Evolutionary conservation across 1,140 invertebrate genomes (phyloP), one percentile per base, ranked within the genome.

Genomic region (Conus ventricosus): DNA sequence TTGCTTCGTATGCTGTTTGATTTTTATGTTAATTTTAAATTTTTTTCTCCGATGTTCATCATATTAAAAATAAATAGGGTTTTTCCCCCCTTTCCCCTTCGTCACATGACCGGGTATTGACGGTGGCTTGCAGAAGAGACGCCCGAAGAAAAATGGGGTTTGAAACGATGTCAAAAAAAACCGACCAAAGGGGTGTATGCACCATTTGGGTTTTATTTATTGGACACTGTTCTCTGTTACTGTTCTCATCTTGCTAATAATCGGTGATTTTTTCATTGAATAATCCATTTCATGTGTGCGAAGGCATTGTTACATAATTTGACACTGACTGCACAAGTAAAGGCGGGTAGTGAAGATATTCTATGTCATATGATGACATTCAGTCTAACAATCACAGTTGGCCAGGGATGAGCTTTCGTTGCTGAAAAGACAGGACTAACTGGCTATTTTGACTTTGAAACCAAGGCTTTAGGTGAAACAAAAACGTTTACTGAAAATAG

Each of bases 131-230:
- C 63, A 85, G 71, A 60, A 51, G 53, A 87, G 84, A 63, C 39
- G 39, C 0, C 39, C n/a, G n/a, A 1, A 63, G 5, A 6, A 88
- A 83, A 78, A 90, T 90, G 89, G 89, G 89, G 20, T 83, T 90
- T 76, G 53, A 88, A 51, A 82, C 84, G 7, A 88, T 90, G 27
- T 76, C 84, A 8, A 88, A 88, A 88, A n/a, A 88, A 90, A 39
- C 89, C 89, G 7, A 90, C 89, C 4, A 90, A 90, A 78, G 60
- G 63, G 54, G 86, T 75, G 57, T 88, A 88, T 15, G 84, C 81
- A 15, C 82, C 89, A 39, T 0, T 90, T 39, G 80, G 80, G 27
- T 67, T 75, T 85, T 25, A 78, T 88, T 67, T 90, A 90, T 39
- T 67, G 80, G n/a, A 85, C 84, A 20, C 57, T 90, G n/a, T 75